phyloP scores from a whole-genome alignment of 1,140 invertebrate genomes.

The Psilanteris sp. region DNA sequence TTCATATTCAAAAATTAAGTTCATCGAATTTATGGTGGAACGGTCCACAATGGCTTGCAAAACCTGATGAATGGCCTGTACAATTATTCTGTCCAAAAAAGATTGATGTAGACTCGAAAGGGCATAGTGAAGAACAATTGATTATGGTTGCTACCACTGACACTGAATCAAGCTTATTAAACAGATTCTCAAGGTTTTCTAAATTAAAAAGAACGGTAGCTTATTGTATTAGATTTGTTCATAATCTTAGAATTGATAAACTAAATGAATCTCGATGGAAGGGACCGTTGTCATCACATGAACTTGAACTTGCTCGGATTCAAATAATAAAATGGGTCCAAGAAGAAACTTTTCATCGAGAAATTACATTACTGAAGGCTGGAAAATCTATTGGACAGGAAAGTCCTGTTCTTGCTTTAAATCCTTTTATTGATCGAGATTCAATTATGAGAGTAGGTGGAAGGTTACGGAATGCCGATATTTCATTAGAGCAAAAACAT shows the following conservation, averaged over 20 bases:
- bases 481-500: slow-evolving; percentile 7
- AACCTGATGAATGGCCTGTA: background rate
- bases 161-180: background rate
- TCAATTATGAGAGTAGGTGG: slow-evolving; percentile 14
- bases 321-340: background rate
- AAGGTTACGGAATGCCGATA: background rate
- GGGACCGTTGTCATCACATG: background rate
- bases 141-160: background rate
- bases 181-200: background rate
- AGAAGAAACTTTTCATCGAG: background rate
- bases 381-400: background rate
- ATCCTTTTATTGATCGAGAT: background rate
- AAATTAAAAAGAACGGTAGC: slow-evolving; percentile 8
- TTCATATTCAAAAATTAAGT: background rate
- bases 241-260: background rate
- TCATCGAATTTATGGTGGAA: background rate
- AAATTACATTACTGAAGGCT: background rate
- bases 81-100: background rate
- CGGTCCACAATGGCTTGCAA: background rate
- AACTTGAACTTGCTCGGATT: background rate
- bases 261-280: background rate
- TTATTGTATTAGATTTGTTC: background rate
- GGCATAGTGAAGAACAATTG: background rate
- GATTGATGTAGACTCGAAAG: background rate
- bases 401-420: background rate